A percentile compares a stretch with the other conserved stretches of the same genome.
Conservation (phyloP, 1,140 invertebrate genomes). For the Philaenus spumarius region DNA sequence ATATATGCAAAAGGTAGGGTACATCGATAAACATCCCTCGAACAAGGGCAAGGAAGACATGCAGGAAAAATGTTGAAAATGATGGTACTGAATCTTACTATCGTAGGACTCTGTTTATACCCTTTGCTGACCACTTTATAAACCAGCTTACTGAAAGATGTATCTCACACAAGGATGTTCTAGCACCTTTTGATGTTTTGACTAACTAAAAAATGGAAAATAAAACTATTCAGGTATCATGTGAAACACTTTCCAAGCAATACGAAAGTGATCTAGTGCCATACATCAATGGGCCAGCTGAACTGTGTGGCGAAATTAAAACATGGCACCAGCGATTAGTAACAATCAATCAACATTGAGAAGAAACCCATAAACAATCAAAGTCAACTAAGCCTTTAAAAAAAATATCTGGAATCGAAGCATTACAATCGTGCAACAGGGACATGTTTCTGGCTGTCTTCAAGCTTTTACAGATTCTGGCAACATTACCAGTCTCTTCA, state of each 20-base stretch:
- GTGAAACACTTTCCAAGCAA: no score
- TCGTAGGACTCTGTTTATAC: not conserved
- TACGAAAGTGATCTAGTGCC: no score
- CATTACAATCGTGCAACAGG: not conserved
- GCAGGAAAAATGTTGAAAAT: not conserved
- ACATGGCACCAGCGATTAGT: not conserved
- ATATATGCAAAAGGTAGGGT: not conserved
- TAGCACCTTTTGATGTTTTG: not conserved
- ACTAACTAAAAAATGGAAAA: no score
- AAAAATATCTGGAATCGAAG: not conserved
- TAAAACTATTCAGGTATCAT: no score
- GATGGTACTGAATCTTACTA: not conserved
- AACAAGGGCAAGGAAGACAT: not conserved
- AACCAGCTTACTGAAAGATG: not conserved
- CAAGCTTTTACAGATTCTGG: constrained; percentile 2
- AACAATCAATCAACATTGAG: not conserved
- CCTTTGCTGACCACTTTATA: not conserved
- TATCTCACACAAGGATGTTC: not conserved
- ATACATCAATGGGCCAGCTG: no score
- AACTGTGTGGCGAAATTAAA: not conserved
- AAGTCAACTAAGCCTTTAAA: no score
- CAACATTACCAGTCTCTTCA: not conserved
- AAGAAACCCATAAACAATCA: not conserved
- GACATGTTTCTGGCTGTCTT: not conserved
- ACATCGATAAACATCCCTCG: not conserved